Percentiles rank a stretch among this genome's conserved stretches.
phyloP scores from a whole-genome alignment of 2,888 invertebrate species.

The Hipparchia semele region DNA sequence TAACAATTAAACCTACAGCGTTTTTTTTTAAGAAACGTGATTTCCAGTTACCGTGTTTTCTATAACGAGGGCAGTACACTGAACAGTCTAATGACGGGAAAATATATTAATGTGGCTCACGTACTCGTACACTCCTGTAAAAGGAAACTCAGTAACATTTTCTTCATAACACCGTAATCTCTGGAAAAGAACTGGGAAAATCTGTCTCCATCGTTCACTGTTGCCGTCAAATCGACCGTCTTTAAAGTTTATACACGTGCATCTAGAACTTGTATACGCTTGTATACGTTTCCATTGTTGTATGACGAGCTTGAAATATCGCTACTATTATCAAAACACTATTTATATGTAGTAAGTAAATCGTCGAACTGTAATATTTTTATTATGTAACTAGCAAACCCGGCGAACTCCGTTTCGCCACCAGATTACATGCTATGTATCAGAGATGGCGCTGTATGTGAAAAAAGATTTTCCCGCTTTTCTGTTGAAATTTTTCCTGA shows the following conservation, averaged over 20 bases:
- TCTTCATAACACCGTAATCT: conserved; percentile 24
- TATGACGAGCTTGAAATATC: background rate
- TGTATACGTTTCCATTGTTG: conserved; percentile 19
- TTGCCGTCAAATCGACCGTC: conserved; percentile 23
- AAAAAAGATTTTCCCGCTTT: too few species aligned
- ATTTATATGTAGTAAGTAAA: too few species aligned
- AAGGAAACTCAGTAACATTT: conserved; percentile 15
- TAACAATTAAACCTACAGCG: too few species aligned
- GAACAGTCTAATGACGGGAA: background rate
- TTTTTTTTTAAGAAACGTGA: too few species aligned
- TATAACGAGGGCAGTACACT: too few species aligned
- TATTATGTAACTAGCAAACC: too few species aligned
- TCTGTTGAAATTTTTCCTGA: too few species aligned
- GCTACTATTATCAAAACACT: background rate
- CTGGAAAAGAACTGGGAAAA: conserved; percentile 21
- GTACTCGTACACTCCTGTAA: background rate
- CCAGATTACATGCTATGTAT: too few species aligned
- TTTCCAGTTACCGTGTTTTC: too few species aligned
- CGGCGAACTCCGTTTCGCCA: too few species aligned
- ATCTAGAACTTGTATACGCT: conserved; percentile 8
- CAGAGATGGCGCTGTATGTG: too few species aligned
- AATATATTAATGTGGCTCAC: background rate
- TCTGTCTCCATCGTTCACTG: conserved; percentile 29
- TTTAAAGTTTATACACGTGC: conserved; percentile 27
- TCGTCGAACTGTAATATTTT: too few species aligned